phyloP scores from a whole-genome alignment of 2,888 invertebrate genomes.

The Drosophila leonis region DNA sequence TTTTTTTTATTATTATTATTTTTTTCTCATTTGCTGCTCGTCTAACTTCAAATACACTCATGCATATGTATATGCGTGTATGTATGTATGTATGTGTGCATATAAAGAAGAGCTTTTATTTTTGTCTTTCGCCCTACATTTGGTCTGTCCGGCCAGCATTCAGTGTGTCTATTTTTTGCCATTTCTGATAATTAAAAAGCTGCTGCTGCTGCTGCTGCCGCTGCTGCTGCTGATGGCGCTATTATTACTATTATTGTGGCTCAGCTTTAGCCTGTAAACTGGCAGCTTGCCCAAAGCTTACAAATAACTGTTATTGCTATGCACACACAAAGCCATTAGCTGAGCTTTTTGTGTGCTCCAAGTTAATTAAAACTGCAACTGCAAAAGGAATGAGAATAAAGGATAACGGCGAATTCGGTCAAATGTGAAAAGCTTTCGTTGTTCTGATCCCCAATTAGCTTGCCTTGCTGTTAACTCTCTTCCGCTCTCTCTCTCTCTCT shows the following conservation, averaged over 20 bases:
- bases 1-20: slow-evolving; percentile 40
- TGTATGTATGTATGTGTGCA: not conserved
- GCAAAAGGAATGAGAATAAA: not conserved
- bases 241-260: slow-evolving; percentile 29
- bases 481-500: not conserved
- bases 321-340: slow-evolving; percentile 13
- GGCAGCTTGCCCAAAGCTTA: slow-evolving; percentile 48
- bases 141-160: slow-evolving; percentile 19
- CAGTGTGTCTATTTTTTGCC: slow-evolving; percentile 37
- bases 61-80: not conserved
- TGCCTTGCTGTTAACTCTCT: not conserved
- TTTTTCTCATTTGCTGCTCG: slow-evolving; percentile 34
- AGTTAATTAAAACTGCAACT: slow-evolving; percentile 37
- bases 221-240: slow-evolving; percentile 14
- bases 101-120: slow-evolving; percentile 58
- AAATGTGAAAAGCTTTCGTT: not conserved
- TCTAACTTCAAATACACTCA: slow-evolving; percentile 27
- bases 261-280: slow-evolving; percentile 22
- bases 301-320: slow-evolving; percentile 41
- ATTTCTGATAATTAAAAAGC: slow-evolving; percentile 75
- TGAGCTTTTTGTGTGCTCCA: slow-evolving; percentile 39
- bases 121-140: slow-evolving; percentile 66
- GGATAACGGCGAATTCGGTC: not conserved
- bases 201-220: slow-evolving; percentile 12
- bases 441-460: not conserved